Evolutionary conservation across 2,888 invertebrate species (phyloP).

Genomic region (Rhingia rostrata): DNA sequence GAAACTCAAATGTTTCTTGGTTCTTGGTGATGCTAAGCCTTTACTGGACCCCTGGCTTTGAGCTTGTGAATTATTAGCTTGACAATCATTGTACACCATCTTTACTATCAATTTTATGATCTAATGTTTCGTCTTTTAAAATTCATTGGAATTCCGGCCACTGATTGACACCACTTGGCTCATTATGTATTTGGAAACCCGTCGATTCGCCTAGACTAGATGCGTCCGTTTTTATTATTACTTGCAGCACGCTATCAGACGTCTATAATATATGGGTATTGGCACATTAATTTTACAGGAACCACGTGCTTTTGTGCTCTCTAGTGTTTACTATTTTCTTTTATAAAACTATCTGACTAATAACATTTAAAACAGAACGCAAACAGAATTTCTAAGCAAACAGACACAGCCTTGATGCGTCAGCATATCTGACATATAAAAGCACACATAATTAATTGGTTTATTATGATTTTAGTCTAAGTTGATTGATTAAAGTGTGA

Average conservation of each 20-base stretch:
- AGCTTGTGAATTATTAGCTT: neutral
- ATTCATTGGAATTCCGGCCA: neutral
- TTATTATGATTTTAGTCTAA: slow-evolving; percentile 42
- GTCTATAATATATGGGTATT: neutral
- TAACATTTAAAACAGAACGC: neutral
- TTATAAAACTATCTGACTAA: neutral
- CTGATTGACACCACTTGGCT: slow-evolving; percentile 22
- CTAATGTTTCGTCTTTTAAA: neutral
- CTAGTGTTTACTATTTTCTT: neutral
- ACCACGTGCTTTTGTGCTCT: slow-evolving; percentile 1
- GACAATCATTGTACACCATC: too few relatives aligned
- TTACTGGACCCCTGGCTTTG: neutral
- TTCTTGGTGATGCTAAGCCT: too few relatives aligned
- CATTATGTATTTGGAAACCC: neutral
- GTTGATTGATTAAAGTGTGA: slow-evolving; percentile 55
- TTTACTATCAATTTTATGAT: too few relatives aligned
- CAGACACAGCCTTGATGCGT: slow-evolving; percentile 41
- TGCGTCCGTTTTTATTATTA: neutral
- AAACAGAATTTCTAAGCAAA: slow-evolving; percentile 28
- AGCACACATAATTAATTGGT: slow-evolving; percentile 38
- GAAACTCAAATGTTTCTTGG: neutral
- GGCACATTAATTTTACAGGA: neutral
- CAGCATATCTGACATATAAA: slow-evolving; percentile 31
- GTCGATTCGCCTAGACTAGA: slow-evolving; percentile 7
- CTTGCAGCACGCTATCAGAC: neutral